Base-by-base conservation (phyloP, 2,113 vertebrate species). In the Bostrychus sinensis region DNA sequence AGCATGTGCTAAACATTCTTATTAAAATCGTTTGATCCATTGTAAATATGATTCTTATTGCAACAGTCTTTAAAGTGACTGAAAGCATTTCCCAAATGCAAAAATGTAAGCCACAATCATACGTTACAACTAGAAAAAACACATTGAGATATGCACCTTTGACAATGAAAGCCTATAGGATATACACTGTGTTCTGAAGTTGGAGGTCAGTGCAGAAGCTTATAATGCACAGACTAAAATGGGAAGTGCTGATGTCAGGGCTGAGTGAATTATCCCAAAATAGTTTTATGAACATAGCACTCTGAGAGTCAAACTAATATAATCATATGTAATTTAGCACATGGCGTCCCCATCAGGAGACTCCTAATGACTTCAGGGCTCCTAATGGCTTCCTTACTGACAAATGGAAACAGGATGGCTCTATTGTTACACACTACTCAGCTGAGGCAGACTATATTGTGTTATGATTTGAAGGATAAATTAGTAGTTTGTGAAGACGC, bases 261-360 rank as follows among this genome's bases (percentile, higher is more conserved):
- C 25, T n/a, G 25, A 30, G 48, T 51, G 48, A 14, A 51, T 51
- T 28, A 51, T 17, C 48, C 25, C 14, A 25, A 51, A 51, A 51
- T 51, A 51, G 48, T 51, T 30, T 51, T 16, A 28, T 51, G 48
- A 51, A 51, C 48, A 51, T 7, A 51, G 48, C 48, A 51, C 48
- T 51, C 16, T 11, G 48, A 51, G 48, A 28, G 23, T 51, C 25
- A 28, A 30, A 28, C 48, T 51, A 51, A 51, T 51, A 28, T 8
- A 28, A 51, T 51, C 48, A 28, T 28, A 10, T 51, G 23, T 51
- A 51, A 51, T 51, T 51, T 51, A 51, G 48, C 48, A 51, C 48
- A 51, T 51, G 48, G 48, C 48, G 48, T 51, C 48, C 23, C 25
- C 48, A 51, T 51, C 48, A 51, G 48, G 48, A 30, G 25, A 51